A percentile compares a stretch with the other conserved stretches of the same genome.
Evolutionary conservation across 1,140 invertebrate species (phyloP).

Genomic region (Lordiphosa mommai): DNA sequence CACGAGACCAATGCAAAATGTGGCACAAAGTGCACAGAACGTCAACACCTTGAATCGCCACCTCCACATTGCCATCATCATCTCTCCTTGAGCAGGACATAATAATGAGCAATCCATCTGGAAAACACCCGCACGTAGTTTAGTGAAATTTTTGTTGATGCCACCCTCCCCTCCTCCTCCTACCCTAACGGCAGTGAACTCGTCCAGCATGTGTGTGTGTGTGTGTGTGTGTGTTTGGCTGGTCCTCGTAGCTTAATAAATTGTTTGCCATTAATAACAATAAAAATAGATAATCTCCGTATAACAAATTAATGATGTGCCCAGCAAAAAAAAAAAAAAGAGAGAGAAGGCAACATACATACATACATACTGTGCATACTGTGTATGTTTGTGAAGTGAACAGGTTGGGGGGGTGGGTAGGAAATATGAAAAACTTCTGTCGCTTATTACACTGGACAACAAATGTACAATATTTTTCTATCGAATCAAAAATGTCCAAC

Average conservation of each 20-base stretch:
- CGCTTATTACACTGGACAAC: conserved; percentile 41
- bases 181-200: background rate
- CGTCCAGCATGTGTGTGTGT: conserved; percentile 40
- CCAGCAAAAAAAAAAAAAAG: conserved; percentile 14
- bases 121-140: conserved; percentile 73
- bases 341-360: conserved; percentile 15
- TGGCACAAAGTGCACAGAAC: conserved; percentile 42
- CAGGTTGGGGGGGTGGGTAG: too few relatives aligned
- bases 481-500: too few relatives aligned
- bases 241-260: conserved; percentile 65
- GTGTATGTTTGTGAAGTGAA: background rate
- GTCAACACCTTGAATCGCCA: conserved; percentile 57
- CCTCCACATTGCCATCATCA: conserved; percentile 8
- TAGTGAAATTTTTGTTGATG: conserved; percentile 70
- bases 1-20: conserved; percentile 40
- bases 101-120: conserved; percentile 76
- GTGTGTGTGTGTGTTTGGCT: too few relatives aligned
- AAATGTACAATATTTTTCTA: background rate
- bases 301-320: conserved; percentile 79
- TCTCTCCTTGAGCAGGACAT: conserved; percentile 28
- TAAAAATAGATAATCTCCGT: conserved; percentile 79
- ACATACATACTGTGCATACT: background rate
- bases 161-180: conserved; percentile 34
- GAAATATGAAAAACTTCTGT: conserved; percentile 15
- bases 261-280: conserved; percentile 79